A percentile compares a stretch with the other conserved stretches of the same genome.
Conservation (phyloP, 2,888 invertebrate species). For the Tolmerus cingulatus region DNA sequence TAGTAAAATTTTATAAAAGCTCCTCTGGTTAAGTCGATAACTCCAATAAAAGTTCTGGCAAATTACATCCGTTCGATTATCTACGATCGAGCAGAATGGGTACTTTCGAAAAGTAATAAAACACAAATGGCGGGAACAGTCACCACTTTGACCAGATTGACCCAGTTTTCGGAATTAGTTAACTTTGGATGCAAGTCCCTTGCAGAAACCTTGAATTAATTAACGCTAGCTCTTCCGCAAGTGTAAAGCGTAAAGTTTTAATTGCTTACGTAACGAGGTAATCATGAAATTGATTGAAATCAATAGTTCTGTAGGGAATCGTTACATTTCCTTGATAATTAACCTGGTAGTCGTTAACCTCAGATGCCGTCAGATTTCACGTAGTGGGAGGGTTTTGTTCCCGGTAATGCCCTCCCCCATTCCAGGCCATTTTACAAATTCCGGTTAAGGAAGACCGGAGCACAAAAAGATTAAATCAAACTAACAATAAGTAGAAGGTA, state of each 20-base stretch:
- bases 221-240: background rate
- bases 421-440: background rate
- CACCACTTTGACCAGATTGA: background rate
- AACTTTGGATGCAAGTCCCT: background rate
- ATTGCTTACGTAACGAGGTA: conserved; percentile 30
- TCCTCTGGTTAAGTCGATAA: background rate
- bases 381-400: background rate
- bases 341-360: background rate
- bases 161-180: background rate
- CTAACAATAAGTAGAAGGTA: background rate
- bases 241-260: conserved; percentile 8
- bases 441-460: background rate
- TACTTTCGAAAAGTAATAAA: background rate
- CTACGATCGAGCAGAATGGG: background rate
- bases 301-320: conserved; percentile 6
- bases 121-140: background rate
- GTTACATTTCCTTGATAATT: background rate
- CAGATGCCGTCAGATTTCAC: background rate
- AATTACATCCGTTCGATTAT: background rate
- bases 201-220: background rate
- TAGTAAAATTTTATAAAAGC: background rate
- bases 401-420: background rate
- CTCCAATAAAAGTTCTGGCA: background rate
- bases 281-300: conserved; percentile 32
- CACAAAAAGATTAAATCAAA: conserved; percentile 10